These are phyloP conservation scores for Ammospiza maritima DNA, from an alignment of 2,797 vertebrate species.

Conservation along the genomic window DNA sequence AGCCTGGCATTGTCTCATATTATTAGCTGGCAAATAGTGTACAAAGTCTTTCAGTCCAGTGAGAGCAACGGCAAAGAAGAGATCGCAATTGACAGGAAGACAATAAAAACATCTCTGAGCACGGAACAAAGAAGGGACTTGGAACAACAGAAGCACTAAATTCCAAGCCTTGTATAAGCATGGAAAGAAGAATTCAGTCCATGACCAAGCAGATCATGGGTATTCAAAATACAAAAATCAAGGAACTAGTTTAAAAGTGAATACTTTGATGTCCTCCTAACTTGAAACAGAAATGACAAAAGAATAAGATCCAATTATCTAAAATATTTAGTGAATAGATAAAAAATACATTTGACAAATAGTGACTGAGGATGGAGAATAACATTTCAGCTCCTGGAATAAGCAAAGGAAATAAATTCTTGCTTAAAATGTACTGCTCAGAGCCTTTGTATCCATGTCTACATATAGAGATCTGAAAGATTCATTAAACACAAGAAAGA, in stretches of 20 bases:
- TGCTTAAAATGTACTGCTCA: neutral
- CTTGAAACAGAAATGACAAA: neutral
- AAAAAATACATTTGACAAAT: neutral
- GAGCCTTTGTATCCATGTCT: neutral
- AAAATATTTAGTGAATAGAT: neutral
- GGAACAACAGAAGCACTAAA: neutral
- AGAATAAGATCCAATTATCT: neutral
- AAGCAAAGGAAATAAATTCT: neutral
- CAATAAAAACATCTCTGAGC: constrained; percentile 17
- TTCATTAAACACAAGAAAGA: neutral
- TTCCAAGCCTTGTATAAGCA: neutral
- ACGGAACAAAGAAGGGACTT: neutral
- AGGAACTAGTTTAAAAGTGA: neutral
- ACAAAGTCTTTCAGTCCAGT: neutral
- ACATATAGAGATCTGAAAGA: neutral
- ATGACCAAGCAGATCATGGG: neutral
- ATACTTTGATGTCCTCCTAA: neutral
- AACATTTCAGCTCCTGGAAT: neutral
- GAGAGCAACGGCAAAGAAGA: constrained; percentile 10
- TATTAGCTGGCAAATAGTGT: constrained; percentile 16
- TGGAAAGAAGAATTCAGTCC: neutral
- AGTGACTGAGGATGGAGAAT: neutral
- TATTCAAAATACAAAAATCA: neutral
- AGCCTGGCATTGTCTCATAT: neutral
- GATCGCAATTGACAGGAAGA: neutral